Evolutionary conservation across 2,888 invertebrate species (phyloP).

Genomic region (Dolichopus griseipennis): DNA sequence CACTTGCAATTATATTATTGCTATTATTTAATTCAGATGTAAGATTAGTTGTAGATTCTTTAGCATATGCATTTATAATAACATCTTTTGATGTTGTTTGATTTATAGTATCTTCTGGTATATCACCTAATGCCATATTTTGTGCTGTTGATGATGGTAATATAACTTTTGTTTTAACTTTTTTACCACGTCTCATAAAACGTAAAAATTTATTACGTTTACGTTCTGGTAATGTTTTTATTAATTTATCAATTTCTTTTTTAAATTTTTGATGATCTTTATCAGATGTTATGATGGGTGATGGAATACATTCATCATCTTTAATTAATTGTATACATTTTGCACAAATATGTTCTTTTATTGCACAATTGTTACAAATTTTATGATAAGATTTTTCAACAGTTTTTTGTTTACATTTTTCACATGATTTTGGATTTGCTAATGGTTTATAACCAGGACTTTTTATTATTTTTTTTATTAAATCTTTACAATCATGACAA

Average conservation of each 20-base stretch:
- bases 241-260: slow-evolving; percentile 6
- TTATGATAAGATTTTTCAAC: background rate
- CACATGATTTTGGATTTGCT: slow-evolving; percentile 1
- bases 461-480: background rate
- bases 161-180: background rate
- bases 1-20: background rate
- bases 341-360: background rate
- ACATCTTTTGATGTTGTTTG: too few relatives aligned
- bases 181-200: background rate
- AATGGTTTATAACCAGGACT: background rate
- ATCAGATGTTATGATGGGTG: background rate
- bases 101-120: too few relatives aligned
- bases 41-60: too few relatives aligned
- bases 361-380: background rate
- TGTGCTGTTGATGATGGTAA: background rate
- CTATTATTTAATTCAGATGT: too few relatives aligned
- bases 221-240: slow-evolving; percentile 1
- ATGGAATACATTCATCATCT: background rate
- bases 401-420: slow-evolving; percentile 1
- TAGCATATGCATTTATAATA: too few relatives aligned
- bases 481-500: background rate
- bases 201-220: background rate
- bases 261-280: slow-evolving; percentile 3
- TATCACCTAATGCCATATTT: too few relatives aligned
- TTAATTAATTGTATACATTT: background rate